A percentile compares a stretch with the other conserved stretches of the same genome.
These are phyloP conservation scores for Tipula confusa DNA, from an alignment of 2,888 invertebrate species.

Conservation along the genomic window DNA sequence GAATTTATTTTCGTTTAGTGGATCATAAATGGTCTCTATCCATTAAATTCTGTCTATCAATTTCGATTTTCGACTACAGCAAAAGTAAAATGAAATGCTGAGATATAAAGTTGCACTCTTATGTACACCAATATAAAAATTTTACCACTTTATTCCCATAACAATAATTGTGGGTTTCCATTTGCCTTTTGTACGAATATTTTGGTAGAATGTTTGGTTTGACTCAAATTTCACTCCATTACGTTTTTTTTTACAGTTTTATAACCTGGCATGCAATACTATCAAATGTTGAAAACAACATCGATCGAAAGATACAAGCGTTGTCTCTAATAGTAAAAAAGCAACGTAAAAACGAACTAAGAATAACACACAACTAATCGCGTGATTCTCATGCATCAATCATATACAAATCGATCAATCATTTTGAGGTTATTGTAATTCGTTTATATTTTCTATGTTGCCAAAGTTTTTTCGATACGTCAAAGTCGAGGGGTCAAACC, in stretches of 20 bases:
- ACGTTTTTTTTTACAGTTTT: neutral
- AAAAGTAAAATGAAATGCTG: too few relatives aligned
- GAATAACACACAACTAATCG: neutral
- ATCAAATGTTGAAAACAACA: neutral
- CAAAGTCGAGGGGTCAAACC: neutral
- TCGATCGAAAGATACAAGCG: neutral
- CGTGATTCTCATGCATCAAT: neutral
- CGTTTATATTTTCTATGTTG: neutral
- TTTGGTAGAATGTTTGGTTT: neutral
- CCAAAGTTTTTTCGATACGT: neutral
- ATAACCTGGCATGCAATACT: neutral
- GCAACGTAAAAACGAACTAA: neutral
- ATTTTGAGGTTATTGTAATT: neutral
- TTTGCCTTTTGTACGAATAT: too few relatives aligned
- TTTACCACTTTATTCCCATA: too few relatives aligned
- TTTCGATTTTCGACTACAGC: too few relatives aligned
- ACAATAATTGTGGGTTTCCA: too few relatives aligned
- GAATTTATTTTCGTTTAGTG: too few relatives aligned
- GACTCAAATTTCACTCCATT: neutral
- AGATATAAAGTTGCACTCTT: too few relatives aligned
- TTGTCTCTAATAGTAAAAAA: neutral
- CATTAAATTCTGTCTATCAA: too few relatives aligned
- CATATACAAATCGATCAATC: neutral
- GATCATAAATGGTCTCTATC: too few relatives aligned
- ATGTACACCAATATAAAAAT: too few relatives aligned